Percentiles rank a stretch among this genome's conserved stretches.
Conservation (phyloP, 2,888 invertebrate species). For the Drosophila monieri region DNA sequence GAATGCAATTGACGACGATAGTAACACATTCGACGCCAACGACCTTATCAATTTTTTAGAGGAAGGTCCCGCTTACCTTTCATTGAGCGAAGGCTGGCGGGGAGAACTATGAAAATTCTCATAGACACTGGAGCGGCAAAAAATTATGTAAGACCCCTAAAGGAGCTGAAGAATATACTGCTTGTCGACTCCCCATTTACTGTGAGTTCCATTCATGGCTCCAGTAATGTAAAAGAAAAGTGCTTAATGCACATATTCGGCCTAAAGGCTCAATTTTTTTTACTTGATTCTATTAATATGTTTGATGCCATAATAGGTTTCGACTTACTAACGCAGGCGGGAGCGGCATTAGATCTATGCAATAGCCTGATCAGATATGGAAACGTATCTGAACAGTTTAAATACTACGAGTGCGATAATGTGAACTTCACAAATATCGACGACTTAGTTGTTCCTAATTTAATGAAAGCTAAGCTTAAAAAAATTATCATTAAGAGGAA, state of each 20-base stretch:
- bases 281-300: conserved; percentile 5
- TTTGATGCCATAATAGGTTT: conserved; percentile 25
- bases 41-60: conserved; percentile 7
- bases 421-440: no score
- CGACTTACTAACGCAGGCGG: conserved; percentile 13
- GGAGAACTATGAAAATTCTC: conserved; percentile 24
- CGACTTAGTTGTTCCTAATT: no score
- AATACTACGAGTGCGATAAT: no score
- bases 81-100: conserved; percentile 30
- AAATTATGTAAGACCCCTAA: conserved; percentile 23
- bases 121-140: conserved; percentile 29
- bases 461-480: not conserved
- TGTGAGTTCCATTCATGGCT: conserved; percentile 33
- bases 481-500: no score
- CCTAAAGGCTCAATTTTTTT: conserved; percentile 6
- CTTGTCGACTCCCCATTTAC: conserved; percentile 12
- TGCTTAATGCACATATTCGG: conserved; percentile 23
- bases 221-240: conserved; percentile 25
- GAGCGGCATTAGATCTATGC: conserved; percentile 7
- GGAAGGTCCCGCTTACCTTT: conserved; percentile 16
- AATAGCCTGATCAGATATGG: no score
- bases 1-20: conserved; percentile 5
- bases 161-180: conserved; percentile 19
- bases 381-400: no score
- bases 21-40: not conserved